Evolutionary conservation across 2,888 invertebrate genomes (phyloP).

Genomic region (Agrotis clavis): DNA sequence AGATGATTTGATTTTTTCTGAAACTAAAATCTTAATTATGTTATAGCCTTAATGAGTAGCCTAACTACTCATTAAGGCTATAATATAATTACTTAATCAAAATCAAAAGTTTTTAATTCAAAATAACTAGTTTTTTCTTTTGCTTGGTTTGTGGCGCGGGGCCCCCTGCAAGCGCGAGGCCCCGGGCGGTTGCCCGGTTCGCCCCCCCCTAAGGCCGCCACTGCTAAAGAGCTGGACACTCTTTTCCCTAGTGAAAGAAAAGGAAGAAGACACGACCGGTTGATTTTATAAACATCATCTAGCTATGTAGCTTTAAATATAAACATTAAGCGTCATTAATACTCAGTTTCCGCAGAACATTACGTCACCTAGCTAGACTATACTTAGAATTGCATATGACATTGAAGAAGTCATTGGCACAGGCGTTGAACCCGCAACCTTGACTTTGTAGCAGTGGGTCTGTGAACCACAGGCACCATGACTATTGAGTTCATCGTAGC

Average conservation of each 20-base stretch:
- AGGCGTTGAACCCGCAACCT: constrained; percentile 51
- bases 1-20: too few relatives aligned
- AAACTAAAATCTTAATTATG: too few relatives aligned
- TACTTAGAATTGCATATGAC: constrained; percentile 30
- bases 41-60: too few relatives aligned
- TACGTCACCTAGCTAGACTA: constrained; percentile 35
- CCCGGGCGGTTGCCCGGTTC: too few relatives aligned
- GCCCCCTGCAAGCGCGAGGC: too few relatives aligned
- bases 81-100: too few relatives aligned
- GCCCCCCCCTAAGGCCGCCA: too few relatives aligned
- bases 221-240: not conserved
- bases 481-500: constrained; percentile 16
- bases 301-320: too few relatives aligned
- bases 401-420: constrained; percentile 33
- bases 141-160: too few relatives aligned
- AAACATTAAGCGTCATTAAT: not conserved
- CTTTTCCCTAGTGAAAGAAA: constrained; percentile 4
- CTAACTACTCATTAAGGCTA: too few relatives aligned
- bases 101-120: too few relatives aligned
- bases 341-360: constrained; percentile 19
- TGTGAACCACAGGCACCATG: constrained; percentile 26
- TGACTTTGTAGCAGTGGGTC: constrained; percentile 23
- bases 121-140: too few relatives aligned
- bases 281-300: not conserved
- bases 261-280: not conserved